phyloP scores from a whole-genome alignment of 37 sponge, comb jelly and placozoan species.

The Ianthella basta region DNA sequence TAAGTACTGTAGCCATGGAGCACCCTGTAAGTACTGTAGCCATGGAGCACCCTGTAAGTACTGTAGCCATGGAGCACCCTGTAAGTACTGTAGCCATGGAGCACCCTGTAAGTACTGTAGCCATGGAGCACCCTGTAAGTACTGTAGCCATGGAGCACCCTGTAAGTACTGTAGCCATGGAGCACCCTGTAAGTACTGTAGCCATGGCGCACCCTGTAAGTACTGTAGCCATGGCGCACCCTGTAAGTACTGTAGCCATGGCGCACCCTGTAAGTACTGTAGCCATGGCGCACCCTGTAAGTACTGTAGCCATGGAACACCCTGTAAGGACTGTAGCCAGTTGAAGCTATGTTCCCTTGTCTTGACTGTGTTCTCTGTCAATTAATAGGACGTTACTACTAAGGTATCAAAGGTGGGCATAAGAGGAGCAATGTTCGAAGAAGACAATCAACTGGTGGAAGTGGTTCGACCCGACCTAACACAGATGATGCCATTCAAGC shows the following conservation, averaged over 20 bases:
- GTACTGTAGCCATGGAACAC: constrained; percentile 91
- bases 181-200: too few species aligned
- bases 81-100: too few species aligned
- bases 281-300: too few species aligned
- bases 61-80: too few species aligned
- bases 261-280: constrained; percentile 74
- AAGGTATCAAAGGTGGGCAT: not conserved
- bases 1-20: constrained; percentile 32
- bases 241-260: too few species aligned
- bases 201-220: constrained; percentile 90
- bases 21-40: constrained; percentile 73
- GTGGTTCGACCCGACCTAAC: constrained; percentile 76
- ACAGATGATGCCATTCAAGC: constrained; percentile 90
- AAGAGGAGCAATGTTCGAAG: not conserved
- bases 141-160: constrained; percentile 91
- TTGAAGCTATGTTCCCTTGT: too few species aligned
- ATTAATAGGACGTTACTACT: not conserved
- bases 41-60: constrained; percentile 87
- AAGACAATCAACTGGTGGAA: constrained; percentile 10
- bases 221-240: too few species aligned
- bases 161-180: constrained; percentile 41
- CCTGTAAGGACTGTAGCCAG: constrained; percentile 54
- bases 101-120: constrained; percentile 67
- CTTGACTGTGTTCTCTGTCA: not conserved
- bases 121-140: too few species aligned